Evolutionary conservation across 2,113 vertebrate species (phyloP).

Genomic region (Sorex araneus): DNA sequence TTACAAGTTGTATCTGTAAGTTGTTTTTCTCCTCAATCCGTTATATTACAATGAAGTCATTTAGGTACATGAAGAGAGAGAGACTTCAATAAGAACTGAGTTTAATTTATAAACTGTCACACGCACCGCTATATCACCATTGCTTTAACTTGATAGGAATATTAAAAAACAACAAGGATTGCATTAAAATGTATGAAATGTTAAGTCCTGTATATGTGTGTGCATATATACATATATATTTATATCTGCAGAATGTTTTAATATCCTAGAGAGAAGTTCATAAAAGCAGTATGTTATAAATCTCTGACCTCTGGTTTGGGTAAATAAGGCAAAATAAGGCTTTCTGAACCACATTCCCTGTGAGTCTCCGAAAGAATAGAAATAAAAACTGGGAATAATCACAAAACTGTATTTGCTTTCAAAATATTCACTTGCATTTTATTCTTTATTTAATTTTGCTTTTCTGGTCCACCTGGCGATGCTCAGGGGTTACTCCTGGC

Average conservation of each 20-base stretch:
- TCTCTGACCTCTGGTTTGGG: neutral
- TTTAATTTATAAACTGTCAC: constrained; percentile 16
- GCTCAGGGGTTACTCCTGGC: too few species aligned
- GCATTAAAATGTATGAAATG: neutral
- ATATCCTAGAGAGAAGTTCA: neutral
- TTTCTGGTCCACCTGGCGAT: too few species aligned
- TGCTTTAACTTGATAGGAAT: neutral
- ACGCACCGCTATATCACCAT: neutral
- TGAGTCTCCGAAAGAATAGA: constrained; percentile 9
- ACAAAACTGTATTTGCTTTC: neutral
- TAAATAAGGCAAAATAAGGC: neutral
- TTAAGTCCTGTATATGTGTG: neutral
- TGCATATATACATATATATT: too few species aligned
- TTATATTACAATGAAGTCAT: neutral
- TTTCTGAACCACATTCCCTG: neutral
- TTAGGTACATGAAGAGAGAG: neutral
- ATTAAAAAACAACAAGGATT: neutral
- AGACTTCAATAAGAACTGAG: neutral
- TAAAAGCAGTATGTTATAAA: neutral
- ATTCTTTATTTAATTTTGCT: too few species aligned
- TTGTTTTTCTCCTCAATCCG: neutral
- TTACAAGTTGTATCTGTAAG: neutral
- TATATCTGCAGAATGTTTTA: neutral
- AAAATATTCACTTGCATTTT: neutral
- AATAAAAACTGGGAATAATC: neutral